Conservation (phyloP, 2,888 invertebrate genomes). For the Marasmarcha lunaedactyla region DNA sequence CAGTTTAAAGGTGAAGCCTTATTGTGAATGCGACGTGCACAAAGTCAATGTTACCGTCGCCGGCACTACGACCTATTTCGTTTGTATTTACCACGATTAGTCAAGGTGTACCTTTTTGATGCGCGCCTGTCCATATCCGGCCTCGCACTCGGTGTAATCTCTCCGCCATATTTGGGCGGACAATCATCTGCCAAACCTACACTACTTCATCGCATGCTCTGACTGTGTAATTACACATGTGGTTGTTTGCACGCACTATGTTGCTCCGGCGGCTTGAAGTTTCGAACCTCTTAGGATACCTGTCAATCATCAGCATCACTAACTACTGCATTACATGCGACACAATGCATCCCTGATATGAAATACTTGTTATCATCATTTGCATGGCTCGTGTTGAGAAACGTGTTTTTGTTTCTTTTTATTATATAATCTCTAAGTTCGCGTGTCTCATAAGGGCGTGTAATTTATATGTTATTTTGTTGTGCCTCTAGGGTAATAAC, state of each 20-base stretch:
- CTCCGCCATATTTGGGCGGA: conserved; percentile 43
- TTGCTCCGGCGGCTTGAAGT: too few relatives aligned
- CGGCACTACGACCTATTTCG: conserved; percentile 35
- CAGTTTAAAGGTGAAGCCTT: neutral
- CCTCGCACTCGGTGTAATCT: conserved; percentile 46
- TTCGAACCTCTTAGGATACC: neutral
- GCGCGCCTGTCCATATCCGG: conserved; percentile 35
- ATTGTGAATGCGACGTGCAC: neutral
- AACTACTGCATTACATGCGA: neutral
- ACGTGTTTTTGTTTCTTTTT: too few relatives aligned
- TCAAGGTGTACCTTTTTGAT: conserved; percentile 52
- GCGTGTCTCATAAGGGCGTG: too few relatives aligned
- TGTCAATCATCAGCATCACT: neutral
- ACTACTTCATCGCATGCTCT: conserved; percentile 39
- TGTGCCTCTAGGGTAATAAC: too few relatives aligned
- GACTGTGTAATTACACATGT: conserved; percentile 37
- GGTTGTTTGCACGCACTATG: conserved; percentile 9
- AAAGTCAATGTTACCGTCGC: conserved; percentile 4
- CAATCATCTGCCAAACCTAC: conserved; percentile 54
- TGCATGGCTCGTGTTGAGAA: too few relatives aligned
- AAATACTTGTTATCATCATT: too few relatives aligned
- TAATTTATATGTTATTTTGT: too few relatives aligned
- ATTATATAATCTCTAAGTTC: too few relatives aligned
- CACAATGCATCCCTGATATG: neutral
- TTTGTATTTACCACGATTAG: conserved; percentile 45